Percentiles rank a stretch among this genome's conserved stretches.
Evolutionary conservation across 2,797 vertebrate species (phyloP).

Genomic region (Etheostoma perlongum): DNA sequence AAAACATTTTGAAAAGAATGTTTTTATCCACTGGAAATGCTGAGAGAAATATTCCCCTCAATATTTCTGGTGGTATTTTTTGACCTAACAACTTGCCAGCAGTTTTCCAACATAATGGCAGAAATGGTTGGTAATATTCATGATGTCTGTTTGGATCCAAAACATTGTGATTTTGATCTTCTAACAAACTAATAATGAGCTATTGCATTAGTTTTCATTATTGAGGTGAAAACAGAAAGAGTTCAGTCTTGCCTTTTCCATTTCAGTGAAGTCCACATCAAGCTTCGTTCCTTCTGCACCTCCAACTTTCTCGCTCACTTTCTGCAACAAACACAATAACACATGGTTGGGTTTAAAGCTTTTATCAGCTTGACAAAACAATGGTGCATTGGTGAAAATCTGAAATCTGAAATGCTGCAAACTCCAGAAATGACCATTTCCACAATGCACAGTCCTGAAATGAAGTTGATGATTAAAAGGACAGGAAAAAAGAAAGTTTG

Average conservation of each 20-base stretch:
- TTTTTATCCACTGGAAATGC: neutral
- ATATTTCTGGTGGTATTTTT: neutral
- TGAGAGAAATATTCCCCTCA: neutral
- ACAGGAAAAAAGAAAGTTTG: neutral
- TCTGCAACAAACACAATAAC: conserved; percentile 81
- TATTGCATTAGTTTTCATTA: neutral
- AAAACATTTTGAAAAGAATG: neutral
- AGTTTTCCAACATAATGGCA: neutral
- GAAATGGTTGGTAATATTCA: neutral
- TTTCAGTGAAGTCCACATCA: conserved; percentile 94
- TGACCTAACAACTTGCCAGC: neutral
- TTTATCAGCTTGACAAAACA: neutral
- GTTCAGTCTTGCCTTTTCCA: conserved; percentile 90
- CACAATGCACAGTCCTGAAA: neutral
- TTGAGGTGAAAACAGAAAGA: neutral
- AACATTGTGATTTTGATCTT: neutral
- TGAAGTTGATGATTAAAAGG: neutral
- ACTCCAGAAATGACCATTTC: neutral
- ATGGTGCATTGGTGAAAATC: neutral
- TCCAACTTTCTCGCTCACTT: conserved; percentile 97
- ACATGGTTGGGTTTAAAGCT: neutral
- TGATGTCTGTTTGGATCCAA: neutral
- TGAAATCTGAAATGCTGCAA: conserved; percentile 4
- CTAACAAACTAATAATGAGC: neutral
- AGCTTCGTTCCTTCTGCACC: conserved; percentile 96